These are phyloP conservation scores for Entomobrya proxima DNA, from an alignment of 2,888 invertebrate genomes.

Conservation along the genomic window DNA sequence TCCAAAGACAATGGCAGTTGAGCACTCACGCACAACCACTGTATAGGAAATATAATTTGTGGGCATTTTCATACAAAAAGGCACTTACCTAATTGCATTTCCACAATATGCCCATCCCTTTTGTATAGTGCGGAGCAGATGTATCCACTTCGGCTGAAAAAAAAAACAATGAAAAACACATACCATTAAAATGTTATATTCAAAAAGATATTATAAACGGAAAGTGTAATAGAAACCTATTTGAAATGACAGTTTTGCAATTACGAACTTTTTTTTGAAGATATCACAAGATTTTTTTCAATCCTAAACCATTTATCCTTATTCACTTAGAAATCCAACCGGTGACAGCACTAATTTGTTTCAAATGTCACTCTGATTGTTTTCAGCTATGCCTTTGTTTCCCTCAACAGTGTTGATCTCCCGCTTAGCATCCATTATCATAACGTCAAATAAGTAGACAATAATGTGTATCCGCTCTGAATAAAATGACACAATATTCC, in stretches of 20 bases:
- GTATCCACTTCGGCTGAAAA: slow-evolving; percentile 86
- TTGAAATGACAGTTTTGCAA: no score
- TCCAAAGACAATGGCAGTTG: background rate
- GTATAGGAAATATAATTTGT: background rate
- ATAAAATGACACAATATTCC: background rate
- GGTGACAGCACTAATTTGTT: background rate
- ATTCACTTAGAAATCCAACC: background rate
- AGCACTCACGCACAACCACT: background rate
- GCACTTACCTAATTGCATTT: slow-evolving; percentile 85
- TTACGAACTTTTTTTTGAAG: no score
- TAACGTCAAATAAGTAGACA: background rate
- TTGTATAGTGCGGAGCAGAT: slow-evolving; percentile 93
- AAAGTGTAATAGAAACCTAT: no score
- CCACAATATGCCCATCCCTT: slow-evolving; percentile 90
- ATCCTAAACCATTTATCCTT: background rate
- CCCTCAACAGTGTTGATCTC: background rate
- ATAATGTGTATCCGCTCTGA: no score
- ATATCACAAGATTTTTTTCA: no score
- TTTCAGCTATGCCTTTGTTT: background rate
- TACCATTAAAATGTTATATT: background rate
- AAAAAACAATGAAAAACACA: slow-evolving; percentile 58
- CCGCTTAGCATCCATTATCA: background rate
- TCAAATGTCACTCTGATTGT: slow-evolving; percentile 22
- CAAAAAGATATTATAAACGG: background rate
- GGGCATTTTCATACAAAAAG: background rate